A percentile compares a stretch with the other conserved stretches of the same genome.
Evolutionary conservation across 2,113 vertebrate genomes (phyloP).

Genomic region (Lathamus discolor): DNA sequence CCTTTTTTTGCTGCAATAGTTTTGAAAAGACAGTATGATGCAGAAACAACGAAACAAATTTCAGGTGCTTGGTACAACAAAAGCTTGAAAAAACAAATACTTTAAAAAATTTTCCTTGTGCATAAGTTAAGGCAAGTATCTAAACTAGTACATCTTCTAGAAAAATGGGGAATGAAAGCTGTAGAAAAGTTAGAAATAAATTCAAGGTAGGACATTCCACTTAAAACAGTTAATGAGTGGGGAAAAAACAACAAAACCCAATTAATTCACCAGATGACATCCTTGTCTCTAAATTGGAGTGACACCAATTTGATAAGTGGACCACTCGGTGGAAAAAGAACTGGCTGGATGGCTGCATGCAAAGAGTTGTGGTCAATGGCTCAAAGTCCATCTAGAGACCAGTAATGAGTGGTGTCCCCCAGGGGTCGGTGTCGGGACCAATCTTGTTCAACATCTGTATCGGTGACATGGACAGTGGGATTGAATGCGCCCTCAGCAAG

Average conservation of each 20-base stretch:
- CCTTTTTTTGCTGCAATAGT: background rate
- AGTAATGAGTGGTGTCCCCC: too few relatives aligned
- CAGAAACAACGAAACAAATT: background rate
- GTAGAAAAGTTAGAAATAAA: background rate
- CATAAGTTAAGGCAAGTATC: background rate
- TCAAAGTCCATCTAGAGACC: too few relatives aligned
- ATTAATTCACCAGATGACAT: background rate
- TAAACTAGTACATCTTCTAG: rapidly evolving
- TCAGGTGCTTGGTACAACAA: background rate
- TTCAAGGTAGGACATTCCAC: background rate
- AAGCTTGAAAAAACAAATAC: background rate
- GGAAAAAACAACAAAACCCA: background rate
- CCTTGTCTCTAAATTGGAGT: too few relatives aligned
- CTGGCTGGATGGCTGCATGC: too few relatives aligned
- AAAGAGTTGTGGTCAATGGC: too few relatives aligned
- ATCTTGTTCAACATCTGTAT: too few relatives aligned
- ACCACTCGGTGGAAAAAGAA: too few relatives aligned
- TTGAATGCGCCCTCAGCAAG: too few relatives aligned
- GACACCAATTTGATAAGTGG: too few relatives aligned
- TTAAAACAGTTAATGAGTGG: background rate
- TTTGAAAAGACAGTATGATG: background rate
- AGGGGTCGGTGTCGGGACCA: too few relatives aligned
- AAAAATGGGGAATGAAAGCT: rapidly evolving
- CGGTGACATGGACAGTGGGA: too few relatives aligned
- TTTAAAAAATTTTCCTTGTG: background rate